Base-by-base conservation (phyloP, 2,888 invertebrate species). In the Nyleta sp. region DNA sequence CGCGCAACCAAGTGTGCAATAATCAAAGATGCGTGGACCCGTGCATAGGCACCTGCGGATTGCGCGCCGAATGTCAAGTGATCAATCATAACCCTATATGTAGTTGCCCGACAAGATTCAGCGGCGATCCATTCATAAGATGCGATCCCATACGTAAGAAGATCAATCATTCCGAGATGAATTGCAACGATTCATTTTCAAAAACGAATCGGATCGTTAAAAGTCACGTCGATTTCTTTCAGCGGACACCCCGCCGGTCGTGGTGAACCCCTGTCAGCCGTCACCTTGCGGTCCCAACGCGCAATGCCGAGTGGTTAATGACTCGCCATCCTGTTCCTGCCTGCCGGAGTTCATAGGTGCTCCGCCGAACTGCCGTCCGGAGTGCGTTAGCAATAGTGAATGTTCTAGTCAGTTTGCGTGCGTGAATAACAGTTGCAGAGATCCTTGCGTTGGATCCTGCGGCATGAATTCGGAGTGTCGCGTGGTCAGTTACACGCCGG, bases 21-120 rank as follows among this genome's bases (percentile, higher is more conserved):
- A 95, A 95, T 89, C 95, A 95, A 84, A 95, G 95, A 91, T 97
- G 96, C 88, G 91, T 94, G 57, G 93, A 96, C 90, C 96, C 96
- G 13, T 96, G 95, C 84, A 93, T 93, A 46, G 96, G 96, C 71
- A 93, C 95, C 13, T 96, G 96, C 89, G 96, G 96, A 20, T 88
- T 94, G 7, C 92, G 92, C 83, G 94, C 96, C 4, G 89, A 92
- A 55, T 96, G 96, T 87, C 93, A 94, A 85, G 95, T 95, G 15
- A 93, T 95, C 2, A 95, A 95, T 87, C 96, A 96, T 86, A 95
- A 94, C 88, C 95, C 96, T 0, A 94, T 95, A 86, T 96, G 96
- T 88, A 94, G 93, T 74, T 96, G 96, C 87, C 93, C 94, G 2
- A 91, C 91, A 31, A 92, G 93, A 62, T 94, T 92, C 80, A 94